phyloP scores from a whole-genome alignment of 2,797 vertebrate species.

The Manis crassicaudata region DNA sequence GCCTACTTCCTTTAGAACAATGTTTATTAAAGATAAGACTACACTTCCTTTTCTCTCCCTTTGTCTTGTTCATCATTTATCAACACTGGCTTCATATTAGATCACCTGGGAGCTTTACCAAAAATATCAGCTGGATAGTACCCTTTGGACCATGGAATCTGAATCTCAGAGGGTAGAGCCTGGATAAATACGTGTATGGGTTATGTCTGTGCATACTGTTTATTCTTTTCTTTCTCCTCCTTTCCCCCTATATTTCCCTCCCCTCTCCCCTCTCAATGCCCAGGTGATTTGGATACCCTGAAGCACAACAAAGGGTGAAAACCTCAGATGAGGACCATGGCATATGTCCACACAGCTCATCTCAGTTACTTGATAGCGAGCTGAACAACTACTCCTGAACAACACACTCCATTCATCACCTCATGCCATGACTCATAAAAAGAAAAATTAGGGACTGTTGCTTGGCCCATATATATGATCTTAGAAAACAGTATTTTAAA shows the following conservation, averaged over 20 bases:
- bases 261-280: background rate
- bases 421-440: background rate
- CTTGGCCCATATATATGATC: background rate
- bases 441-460: background rate
- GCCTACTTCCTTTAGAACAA: background rate
- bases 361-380: background rate
- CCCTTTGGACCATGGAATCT: background rate
- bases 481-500: background rate
- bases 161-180: background rate
- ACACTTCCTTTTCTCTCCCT: background rate
- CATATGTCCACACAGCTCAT: background rate
- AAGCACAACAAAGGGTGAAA: background rate
- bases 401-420: background rate
- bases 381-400: background rate
- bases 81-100: background rate
- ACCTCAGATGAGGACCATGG: background rate
- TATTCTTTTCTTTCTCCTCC: background rate
- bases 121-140: background rate
- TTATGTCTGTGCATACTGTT: fast-evolving
- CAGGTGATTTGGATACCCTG: background rate
- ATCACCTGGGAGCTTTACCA: background rate
- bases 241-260: background rate
- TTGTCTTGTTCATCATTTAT: background rate
- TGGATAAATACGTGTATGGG: too few species aligned
- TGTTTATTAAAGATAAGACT: background rate